Conservation (phyloP, 2,797 vertebrate species). For the Sebastes melanostomus region DNA sequence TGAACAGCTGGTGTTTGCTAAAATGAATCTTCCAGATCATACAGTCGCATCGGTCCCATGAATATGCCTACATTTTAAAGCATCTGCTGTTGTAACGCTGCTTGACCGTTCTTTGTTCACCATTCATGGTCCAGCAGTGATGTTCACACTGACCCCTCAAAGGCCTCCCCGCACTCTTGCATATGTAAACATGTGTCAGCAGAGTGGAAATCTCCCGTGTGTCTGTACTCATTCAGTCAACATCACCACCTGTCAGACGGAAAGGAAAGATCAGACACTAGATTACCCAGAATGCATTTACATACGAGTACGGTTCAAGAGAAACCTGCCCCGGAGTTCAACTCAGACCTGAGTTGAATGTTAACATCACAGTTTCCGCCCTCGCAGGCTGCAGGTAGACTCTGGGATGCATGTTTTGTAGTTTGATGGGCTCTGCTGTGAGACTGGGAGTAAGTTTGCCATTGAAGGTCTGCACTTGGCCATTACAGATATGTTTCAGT, state of each 20-base stretch:
- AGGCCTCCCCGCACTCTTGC: not conserved
- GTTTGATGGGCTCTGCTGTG: conserved; percentile 19
- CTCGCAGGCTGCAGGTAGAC: conserved; percentile 7
- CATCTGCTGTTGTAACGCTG: conserved; percentile 22
- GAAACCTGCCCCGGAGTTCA: conserved; percentile 30
- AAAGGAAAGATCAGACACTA: conserved; percentile 18
- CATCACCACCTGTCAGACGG: conserved; percentile 4
- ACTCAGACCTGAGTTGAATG: conserved; percentile 35
- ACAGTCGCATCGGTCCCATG: not conserved
- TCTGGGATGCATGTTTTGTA: conserved; percentile 10
- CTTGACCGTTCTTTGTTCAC: not conserved
- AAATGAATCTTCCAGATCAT: conserved; percentile 42
- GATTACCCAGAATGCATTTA: conserved; percentile 31
- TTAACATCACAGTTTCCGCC: conserved; percentile 12
- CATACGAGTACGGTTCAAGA: conserved; percentile 12
- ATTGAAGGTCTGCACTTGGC: conserved; percentile 26
- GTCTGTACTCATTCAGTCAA: conserved; percentile 11
- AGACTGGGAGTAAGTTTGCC: conserved; percentile 35
- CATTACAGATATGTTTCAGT: conserved; percentile 37
- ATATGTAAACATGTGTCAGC: not conserved
- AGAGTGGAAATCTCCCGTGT: not conserved
- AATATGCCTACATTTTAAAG: conserved; percentile 14
- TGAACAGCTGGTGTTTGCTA: conserved; percentile 56
- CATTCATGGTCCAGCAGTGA: not conserved
- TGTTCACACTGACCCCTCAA: not conserved